phyloP scores from a whole-genome alignment of 2,888 invertebrate genomes.

The Lasioglossum morio region DNA sequence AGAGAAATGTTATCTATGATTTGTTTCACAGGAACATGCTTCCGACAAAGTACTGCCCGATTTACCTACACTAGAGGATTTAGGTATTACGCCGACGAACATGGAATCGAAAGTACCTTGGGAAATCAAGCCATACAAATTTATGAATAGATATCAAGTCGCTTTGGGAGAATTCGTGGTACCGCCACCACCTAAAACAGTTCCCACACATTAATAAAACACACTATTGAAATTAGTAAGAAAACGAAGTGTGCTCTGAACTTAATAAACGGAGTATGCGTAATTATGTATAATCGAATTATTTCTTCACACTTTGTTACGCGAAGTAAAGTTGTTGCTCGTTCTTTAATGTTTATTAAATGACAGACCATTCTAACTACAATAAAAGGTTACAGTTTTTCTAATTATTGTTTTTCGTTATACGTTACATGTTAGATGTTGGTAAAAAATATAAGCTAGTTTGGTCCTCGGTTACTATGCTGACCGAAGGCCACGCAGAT shows the following conservation, averaged over 20 bases:
- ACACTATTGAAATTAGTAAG: constrained; percentile 27
- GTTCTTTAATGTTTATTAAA: constrained; percentile 63
- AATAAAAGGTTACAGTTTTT: constrained; percentile 63
- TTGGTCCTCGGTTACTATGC: constrained; percentile 79
- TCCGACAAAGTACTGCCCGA: constrained; percentile 88
- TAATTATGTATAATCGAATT: constrained; percentile 8
- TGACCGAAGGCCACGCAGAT: constrained; percentile 78
- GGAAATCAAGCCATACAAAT: constrained; percentile 90
- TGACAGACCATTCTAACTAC: constrained; percentile 59
- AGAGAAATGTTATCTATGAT: neutral
- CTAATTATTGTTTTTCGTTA: constrained; percentile 60
- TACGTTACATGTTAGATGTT: constrained; percentile 61
- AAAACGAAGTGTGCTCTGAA: constrained; percentile 12
- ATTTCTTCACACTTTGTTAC: neutral
- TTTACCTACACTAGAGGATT: constrained; percentile 93
- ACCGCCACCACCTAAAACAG: constrained; percentile 87
- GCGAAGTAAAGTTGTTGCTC: neutral
- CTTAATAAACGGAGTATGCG: constrained; percentile 31
- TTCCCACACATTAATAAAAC: constrained; percentile 69
- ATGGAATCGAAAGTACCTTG: constrained; percentile 94
- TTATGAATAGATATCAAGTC: constrained; percentile 90
- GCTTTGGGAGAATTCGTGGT: constrained; percentile 91
- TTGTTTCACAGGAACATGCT: constrained; percentile 88
- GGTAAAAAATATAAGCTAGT: constrained; percentile 78
- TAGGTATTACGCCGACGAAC: constrained; percentile 91